phyloP scores from a whole-genome alignment of 2,797 vertebrate genomes.

The Spea hammondii region DNA sequence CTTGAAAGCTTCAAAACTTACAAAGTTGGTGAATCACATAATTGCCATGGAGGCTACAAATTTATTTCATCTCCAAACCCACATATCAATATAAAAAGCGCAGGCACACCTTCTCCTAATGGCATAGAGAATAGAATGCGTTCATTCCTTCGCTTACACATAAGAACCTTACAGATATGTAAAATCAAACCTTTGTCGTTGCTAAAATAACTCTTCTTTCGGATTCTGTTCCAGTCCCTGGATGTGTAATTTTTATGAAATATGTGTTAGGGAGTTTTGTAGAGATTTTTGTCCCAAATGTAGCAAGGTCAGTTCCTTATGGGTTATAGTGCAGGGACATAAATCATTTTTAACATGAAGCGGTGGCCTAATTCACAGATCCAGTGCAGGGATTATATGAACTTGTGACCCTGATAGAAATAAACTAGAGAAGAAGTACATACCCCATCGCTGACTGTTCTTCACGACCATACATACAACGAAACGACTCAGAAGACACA shows the following conservation, averaged over 20 bases:
- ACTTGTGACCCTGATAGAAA: slow-evolving; percentile 31
- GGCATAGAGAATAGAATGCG: not conserved
- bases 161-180: not conserved
- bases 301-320: slow-evolving; percentile 55
- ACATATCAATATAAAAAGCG: slow-evolving; percentile 24
- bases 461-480: not conserved
- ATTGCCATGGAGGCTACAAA: slow-evolving; percentile 58
- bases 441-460: not conserved
- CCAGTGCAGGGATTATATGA: slow-evolving; percentile 47
- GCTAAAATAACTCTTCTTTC: not conserved
- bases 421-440: slow-evolving; percentile 18
- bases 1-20: slow-evolving; percentile 53
- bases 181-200: not conserved
- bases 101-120: not conserved
- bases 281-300: slow-evolving; percentile 25
- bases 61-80: slow-evolving; percentile 56
- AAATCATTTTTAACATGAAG: slow-evolving; percentile 52
- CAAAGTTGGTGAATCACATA: slow-evolving; percentile 61
- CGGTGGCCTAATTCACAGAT: slow-evolving; percentile 46
- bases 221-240: not conserved
- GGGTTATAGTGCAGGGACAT: slow-evolving; percentile 36
- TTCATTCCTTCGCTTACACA: slow-evolving; percentile 12
- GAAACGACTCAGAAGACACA: no score
- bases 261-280: slow-evolving; percentile 48
- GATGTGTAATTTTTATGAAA: slow-evolving; percentile 54